A percentile compares a stretch with the other conserved stretches of the same genome.
These are phyloP conservation scores for Rattus norvegicus DNA, from an alignment of 2,113 vertebrate species.

Conservation along the genomic window GRCr8 NC_086024.1:123902001-123902500, in stretches of 20 bases:
- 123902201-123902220: not conserved
- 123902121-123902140: not conserved
- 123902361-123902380: not conserved
- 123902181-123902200: slow-evolving; percentile 31
- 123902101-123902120: not conserved
- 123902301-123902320: not conserved
- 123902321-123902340: not conserved
- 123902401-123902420: not conserved
- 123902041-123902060: not conserved
- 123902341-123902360: slow-evolving; percentile 45
- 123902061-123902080: not conserved
- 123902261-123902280: slow-evolving; percentile 41
- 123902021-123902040: not conserved
- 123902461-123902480: slow-evolving; percentile 8
- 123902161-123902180: slow-evolving; percentile 48
- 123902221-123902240: slow-evolving; percentile 3
- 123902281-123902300: slow-evolving; percentile 10
- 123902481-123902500: slow-evolving; percentile 6
- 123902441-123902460: not conserved
- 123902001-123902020: not conserved
- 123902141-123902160: not conserved
- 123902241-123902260: not conserved
- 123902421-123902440: not conserved
- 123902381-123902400: slow-evolving; percentile 18
- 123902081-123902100: slow-evolving; percentile 31